Conservation (phyloP, 2,888 invertebrate genomes). For the Pinctada fucata region DNA sequence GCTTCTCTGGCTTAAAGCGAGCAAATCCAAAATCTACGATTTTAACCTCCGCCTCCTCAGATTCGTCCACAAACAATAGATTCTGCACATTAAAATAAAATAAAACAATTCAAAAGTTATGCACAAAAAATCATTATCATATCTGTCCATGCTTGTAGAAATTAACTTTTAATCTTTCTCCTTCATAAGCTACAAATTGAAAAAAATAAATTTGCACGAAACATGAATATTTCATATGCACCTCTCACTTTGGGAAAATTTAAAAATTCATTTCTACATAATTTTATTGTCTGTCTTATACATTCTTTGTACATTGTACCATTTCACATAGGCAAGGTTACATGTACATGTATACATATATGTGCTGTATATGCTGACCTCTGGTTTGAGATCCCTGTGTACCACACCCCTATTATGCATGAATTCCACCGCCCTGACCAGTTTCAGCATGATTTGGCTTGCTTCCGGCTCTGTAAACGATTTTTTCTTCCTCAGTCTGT, state of each 20-base stretch:
- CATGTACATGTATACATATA: too few species aligned
- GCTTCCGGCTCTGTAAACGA: conserved; percentile 88
- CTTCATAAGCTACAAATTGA: too few species aligned
- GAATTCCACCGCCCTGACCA: conserved; percentile 89
- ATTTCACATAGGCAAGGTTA: background rate
- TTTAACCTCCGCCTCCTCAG: conserved; percentile 84
- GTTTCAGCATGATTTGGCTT: conserved; percentile 87
- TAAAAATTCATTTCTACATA: too few species aligned
- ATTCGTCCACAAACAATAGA: conserved; percentile 82
- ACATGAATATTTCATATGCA: too few species aligned
- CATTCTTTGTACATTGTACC: too few species aligned
- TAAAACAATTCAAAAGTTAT: too few species aligned
- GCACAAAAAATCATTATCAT: too few species aligned
- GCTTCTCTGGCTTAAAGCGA: conserved; percentile 81
- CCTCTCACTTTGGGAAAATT: too few species aligned
- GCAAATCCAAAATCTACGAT: conserved; percentile 98
- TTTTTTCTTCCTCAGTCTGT: conserved; percentile 82
- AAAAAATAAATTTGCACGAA: too few species aligned
- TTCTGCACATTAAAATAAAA: conserved; percentile 78
- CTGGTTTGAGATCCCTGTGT: conserved; percentile 96
- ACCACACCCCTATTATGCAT: conserved; percentile 91
- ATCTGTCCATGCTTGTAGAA: too few species aligned
- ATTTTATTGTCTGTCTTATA: too few species aligned
- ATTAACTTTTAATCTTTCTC: too few species aligned
- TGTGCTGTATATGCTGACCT: conserved; percentile 79